Conservation (phyloP, 2,888 invertebrate species). For the Dusona sp. region DNA sequence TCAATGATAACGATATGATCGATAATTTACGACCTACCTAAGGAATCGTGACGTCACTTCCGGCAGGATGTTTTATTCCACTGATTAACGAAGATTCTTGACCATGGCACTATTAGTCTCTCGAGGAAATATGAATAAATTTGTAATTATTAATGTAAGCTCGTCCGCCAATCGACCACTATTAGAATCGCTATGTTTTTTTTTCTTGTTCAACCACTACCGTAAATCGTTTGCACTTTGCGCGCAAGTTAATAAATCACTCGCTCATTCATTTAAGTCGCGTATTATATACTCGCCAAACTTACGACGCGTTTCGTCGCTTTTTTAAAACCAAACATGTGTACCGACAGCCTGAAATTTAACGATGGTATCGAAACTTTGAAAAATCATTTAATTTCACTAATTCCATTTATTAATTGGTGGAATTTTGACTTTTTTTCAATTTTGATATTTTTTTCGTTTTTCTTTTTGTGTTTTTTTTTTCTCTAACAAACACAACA, state of each 20-base stretch:
- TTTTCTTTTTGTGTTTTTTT: background rate
- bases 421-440: background rate
- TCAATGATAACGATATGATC: background rate
- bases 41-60: constrained; percentile 28
- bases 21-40: constrained; percentile 28
- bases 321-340: constrained; percentile 6
- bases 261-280: background rate
- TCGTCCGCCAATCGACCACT: background rate
- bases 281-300: background rate
- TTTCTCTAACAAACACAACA: background rate
- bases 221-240: background rate
- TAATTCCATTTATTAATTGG: background rate
- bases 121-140: constrained; percentile 24
- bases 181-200: background rate
- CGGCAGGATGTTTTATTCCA: constrained; percentile 11
- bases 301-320: background rate
- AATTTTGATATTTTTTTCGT: background rate
- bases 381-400: background rate
- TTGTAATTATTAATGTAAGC: background rate
- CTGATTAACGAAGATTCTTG: constrained; percentile 19
- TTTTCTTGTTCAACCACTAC: background rate
- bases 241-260: constrained; percentile 7
- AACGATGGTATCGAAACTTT: constrained; percentile 1
- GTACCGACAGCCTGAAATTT: constrained; percentile 1
- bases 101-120: constrained; percentile 46